Evolutionary conservation across 2,888 invertebrate species (phyloP).

Genomic region (Leucoma salicis): DNA sequence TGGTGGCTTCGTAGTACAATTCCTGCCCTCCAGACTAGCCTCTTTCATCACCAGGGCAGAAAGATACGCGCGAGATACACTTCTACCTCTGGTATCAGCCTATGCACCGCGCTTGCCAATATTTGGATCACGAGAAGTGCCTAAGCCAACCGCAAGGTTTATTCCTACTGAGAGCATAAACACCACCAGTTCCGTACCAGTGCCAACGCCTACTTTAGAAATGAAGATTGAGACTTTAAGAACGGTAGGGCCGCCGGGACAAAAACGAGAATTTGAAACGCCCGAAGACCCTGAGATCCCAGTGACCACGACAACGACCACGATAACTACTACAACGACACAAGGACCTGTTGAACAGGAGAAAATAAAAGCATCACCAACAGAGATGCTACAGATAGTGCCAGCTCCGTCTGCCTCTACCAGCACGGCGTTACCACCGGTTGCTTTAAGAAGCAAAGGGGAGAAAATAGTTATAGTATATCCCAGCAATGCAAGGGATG

Average conservation of each 20-base stretch:
- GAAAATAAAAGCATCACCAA: constrained; percentile 57
- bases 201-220: constrained; percentile 74
- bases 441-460: constrained; percentile 65
- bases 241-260: constrained; percentile 69
- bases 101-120: constrained; percentile 89
- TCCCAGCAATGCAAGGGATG: constrained; percentile 75
- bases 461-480: constrained; percentile 77
- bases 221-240: constrained; percentile 75
- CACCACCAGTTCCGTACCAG: constrained; percentile 57
- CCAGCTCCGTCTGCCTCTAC: constrained; percentile 58
- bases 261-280: constrained; percentile 61
- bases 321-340: constrained; percentile 44
- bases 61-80: constrained; percentile 89
- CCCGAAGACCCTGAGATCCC: constrained; percentile 70
- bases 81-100: constrained; percentile 89
- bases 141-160: constrained; percentile 81
- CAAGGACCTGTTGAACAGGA: constrained; percentile 43
- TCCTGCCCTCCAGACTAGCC: constrained; percentile 89
- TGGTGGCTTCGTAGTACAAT: constrained; percentile 86
- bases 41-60: constrained; percentile 91
- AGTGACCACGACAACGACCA: constrained; percentile 49
- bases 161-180: constrained; percentile 81
- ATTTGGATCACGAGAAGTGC: constrained; percentile 72
- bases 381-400: constrained; percentile 66
- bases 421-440: constrained; percentile 71